These are phyloP conservation scores for Ichneumoninae sp. DNA, from an alignment of 2,888 invertebrate genomes.

Conservation along the genomic window DNA sequence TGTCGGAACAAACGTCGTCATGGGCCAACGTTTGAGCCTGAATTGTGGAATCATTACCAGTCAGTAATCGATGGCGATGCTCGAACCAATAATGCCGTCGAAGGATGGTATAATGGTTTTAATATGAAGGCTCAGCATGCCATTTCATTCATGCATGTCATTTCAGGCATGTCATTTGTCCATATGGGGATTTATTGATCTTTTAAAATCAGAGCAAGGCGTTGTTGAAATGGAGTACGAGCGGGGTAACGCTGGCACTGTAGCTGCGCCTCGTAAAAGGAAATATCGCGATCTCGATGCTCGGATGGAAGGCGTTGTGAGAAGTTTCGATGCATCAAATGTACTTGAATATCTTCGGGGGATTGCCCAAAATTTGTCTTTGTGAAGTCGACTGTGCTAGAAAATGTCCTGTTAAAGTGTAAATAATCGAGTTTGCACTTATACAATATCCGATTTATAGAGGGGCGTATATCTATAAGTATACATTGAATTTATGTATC, in stretches of 20 bases:
- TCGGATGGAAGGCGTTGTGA: constrained; percentile 27
- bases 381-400: too few species aligned
- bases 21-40: constrained; percentile 20
- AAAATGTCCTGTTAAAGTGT: too few species aligned
- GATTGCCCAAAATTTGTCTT: constrained; percentile 12
- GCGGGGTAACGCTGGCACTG: constrained; percentile 24
- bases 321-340: constrained; percentile 7
- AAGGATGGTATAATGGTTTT: constrained; percentile 37
- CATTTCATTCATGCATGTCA: too few species aligned
- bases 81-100: constrained; percentile 41
- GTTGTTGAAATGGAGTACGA: constrained; percentile 10
- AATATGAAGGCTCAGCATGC: constrained; percentile 24
- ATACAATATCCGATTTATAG: too few species aligned
- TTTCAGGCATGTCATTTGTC: constrained; percentile 25
- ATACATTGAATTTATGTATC: neutral
- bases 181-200: constrained; percentile 34
- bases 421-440: too few species aligned
- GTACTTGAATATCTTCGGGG: constrained; percentile 18
- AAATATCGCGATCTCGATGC: constrained; percentile 40
- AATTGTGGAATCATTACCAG: constrained; percentile 44
- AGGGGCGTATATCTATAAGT: too few species aligned
- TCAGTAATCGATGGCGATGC: constrained; percentile 6
- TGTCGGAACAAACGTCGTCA: constrained; percentile 23
- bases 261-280: neutral
- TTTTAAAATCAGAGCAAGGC: constrained; percentile 39